Conservation (phyloP, 2,113 vertebrate genomes). For the Nibea albiflora region DNA sequence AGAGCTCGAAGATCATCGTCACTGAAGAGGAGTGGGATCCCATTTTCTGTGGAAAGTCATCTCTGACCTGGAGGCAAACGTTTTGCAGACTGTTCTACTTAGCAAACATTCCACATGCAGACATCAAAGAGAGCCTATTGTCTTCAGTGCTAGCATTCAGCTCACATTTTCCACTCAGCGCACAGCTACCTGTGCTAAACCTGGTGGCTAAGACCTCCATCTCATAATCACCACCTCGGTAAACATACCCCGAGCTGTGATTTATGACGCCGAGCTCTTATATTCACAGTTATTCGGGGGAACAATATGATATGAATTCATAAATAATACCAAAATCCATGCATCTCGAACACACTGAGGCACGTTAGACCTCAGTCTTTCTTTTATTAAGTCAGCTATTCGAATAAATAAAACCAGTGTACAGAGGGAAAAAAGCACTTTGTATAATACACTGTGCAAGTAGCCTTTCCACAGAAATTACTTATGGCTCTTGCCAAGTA, state of each 20-base stretch:
- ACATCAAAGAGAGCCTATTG: constrained; percentile 73
- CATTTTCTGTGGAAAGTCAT: constrained; percentile 55
- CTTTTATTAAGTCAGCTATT: constrained; percentile 39
- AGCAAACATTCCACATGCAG: constrained; percentile 68
- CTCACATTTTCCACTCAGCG: constrained; percentile 62
- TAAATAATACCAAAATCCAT: background rate
- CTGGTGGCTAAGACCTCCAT: background rate
- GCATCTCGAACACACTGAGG: background rate
- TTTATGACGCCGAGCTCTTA: background rate
- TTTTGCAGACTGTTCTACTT: constrained; percentile 71
- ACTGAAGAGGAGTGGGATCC: constrained; percentile 29
- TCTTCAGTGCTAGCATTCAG: constrained; percentile 39
- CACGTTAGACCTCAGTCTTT: constrained; percentile 10
- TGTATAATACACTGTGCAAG: constrained; percentile 38
- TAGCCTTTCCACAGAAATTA: constrained; percentile 40
- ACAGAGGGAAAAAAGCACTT: constrained; percentile 3
- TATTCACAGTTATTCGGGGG: background rate
- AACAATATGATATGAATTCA: background rate
- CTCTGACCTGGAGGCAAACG: constrained; percentile 71
- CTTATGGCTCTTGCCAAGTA: constrained; percentile 41
- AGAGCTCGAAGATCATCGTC: background rate
- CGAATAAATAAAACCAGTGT: constrained; percentile 36
- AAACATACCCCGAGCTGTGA: background rate
- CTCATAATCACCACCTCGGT: constrained; percentile 3
- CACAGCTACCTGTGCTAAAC: constrained; percentile 49